A percentile compares a stretch with the other conserved stretches of the same genome.
These are phyloP conservation scores for Laterallus jamaicensis DNA, from an alignment of 2,113 vertebrate species.

Conservation along the genomic window DNA sequence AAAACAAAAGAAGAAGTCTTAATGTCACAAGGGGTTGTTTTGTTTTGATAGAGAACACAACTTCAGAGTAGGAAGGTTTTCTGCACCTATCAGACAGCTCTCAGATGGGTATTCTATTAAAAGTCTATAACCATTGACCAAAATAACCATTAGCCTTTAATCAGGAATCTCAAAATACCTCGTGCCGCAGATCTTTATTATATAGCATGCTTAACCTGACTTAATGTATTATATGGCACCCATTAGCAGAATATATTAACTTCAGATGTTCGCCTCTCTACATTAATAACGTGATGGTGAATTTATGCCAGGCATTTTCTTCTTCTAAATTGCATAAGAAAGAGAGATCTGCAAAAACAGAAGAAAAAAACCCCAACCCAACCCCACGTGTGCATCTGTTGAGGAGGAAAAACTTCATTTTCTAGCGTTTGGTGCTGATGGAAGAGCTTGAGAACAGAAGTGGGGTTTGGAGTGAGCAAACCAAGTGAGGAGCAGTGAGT, in stretches of 20 bases:
- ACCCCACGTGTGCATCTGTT: background rate
- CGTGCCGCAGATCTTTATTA: background rate
- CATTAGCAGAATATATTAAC: slow-evolving; percentile 60
- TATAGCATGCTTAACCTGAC: slow-evolving; percentile 24
- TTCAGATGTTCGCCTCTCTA: slow-evolving; percentile 16
- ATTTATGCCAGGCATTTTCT: slow-evolving; percentile 9
- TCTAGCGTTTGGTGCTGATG: background rate
- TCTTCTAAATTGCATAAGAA: background rate
- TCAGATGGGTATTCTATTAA: background rate
- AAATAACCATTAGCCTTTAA: slow-evolving; percentile 44
- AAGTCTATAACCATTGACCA: slow-evolving; percentile 35
- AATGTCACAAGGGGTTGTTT: background rate
- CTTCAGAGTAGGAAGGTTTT: background rate
- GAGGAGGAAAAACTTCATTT: background rate
- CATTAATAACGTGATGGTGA: slow-evolving; percentile 53
- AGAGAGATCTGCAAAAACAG: background rate
- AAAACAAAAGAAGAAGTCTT: background rate
- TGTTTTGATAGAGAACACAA: background rate
- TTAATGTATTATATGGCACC: slow-evolving; percentile 50
- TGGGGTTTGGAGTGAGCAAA: background rate
- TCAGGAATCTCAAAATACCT: slow-evolving; percentile 13
- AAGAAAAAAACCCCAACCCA: background rate
- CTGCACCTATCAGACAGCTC: background rate
- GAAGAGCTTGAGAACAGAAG: background rate
- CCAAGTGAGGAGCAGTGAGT: background rate